These are phyloP conservation scores for Megastigmus dorsalis DNA, from an alignment of 2,888 invertebrate genomes.

Conservation along the genomic window DNA sequence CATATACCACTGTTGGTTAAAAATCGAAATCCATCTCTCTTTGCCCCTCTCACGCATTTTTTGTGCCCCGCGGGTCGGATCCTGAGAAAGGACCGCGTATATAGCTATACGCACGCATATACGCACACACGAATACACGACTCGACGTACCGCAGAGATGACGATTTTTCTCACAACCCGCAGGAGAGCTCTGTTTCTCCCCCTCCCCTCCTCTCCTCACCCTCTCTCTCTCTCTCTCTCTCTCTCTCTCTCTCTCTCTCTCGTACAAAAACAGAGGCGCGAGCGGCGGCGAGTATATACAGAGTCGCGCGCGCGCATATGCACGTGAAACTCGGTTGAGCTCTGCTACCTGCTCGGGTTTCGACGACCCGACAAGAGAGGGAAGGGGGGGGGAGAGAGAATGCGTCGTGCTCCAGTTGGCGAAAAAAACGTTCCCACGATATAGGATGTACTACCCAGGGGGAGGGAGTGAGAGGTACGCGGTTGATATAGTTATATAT, in stretches of 20 bases:
- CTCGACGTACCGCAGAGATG: background rate
- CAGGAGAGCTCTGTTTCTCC: too few species aligned
- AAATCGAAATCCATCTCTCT: slow-evolving; percentile 9
- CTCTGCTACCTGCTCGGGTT: slow-evolving; percentile 66
- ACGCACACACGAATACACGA: background rate
- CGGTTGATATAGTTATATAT: too few species aligned
- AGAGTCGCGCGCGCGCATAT: slow-evolving; percentile 15
- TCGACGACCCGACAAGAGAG: slow-evolving; percentile 49
- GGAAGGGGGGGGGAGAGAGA: background rate
- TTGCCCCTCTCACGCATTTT: background rate
- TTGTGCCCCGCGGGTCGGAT: slow-evolving; percentile 32
- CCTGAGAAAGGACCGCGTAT: slow-evolving; percentile 41
- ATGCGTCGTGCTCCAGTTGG: slow-evolving; percentile 69
- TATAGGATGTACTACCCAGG: slow-evolving; percentile 65
- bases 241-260: too few species aligned
- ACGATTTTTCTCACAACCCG: slow-evolving; percentile 65
- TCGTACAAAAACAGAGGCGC: slow-evolving; percentile 45
- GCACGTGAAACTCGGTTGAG: slow-evolving; percentile 65
- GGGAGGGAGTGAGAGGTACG: too few species aligned
- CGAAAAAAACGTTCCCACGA: slow-evolving; percentile 73
- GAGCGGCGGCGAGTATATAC: slow-evolving; percentile 10
- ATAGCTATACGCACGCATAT: too few species aligned
- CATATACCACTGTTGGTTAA: too few species aligned
- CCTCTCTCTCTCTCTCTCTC: too few species aligned
- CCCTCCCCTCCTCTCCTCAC: too few species aligned